Conservation (phyloP, 2,797 vertebrate genomes). For the Megalops cyprinoides region DNA sequence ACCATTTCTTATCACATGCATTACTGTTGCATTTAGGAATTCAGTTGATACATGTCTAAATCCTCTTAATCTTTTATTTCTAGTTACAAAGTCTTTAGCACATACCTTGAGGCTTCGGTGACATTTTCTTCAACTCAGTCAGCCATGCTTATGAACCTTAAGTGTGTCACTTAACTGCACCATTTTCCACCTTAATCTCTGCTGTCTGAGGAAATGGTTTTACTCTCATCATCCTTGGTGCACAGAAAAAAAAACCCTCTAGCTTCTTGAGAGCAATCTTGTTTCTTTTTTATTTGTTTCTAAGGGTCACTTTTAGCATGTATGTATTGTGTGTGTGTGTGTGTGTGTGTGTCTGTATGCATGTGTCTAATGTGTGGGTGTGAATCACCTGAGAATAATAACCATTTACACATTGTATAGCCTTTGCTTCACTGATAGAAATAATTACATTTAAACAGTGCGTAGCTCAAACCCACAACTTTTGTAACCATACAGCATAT, state of each 20-base stretch:
- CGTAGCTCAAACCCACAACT: too few relatives aligned
- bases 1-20: background rate
- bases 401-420: too few relatives aligned
- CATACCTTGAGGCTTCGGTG: slow-evolving; percentile 19
- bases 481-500: too few relatives aligned
- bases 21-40: background rate
- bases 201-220: slow-evolving; percentile 5
- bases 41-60: too few relatives aligned
- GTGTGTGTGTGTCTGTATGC: background rate
- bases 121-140: slow-evolving; percentile 20
- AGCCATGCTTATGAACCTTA: slow-evolving; percentile 31
- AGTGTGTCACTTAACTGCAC: slow-evolving; percentile 33
- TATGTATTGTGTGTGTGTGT: background rate
- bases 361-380: too few relatives aligned
- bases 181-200: background rate
- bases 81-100: background rate
- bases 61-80: background rate
- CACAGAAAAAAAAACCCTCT: slow-evolving; percentile 11
- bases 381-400: too few relatives aligned
- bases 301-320: background rate
- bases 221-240: background rate
- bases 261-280: background rate
- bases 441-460: background rate
- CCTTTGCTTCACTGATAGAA: background rate
- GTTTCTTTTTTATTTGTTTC: background rate